Conservation (phyloP, 2,888 invertebrate genomes). For the Scelioninae gen. 1 region DNA sequence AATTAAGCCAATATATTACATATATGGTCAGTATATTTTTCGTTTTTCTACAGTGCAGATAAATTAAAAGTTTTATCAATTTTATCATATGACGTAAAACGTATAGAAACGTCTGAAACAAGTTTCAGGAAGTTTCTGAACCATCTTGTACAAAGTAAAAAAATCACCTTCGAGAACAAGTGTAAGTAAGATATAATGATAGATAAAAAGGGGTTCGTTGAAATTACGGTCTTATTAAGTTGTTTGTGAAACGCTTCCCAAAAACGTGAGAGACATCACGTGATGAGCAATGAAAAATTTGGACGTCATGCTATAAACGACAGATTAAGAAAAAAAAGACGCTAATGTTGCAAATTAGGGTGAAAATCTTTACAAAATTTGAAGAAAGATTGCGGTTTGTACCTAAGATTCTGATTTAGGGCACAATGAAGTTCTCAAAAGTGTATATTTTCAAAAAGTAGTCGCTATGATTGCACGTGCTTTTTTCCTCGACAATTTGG, state of each 20-base stretch:
- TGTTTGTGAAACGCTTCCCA: constrained; percentile 40
- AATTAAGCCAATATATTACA: too few species aligned
- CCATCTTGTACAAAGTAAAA: constrained; percentile 26
- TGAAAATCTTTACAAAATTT: constrained; percentile 12
- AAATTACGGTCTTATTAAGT: constrained; percentile 58
- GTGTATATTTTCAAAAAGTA: too few species aligned
- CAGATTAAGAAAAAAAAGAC: constrained; percentile 4
- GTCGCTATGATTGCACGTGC: too few species aligned
- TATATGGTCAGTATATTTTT: background rate
- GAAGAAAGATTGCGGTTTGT: background rate
- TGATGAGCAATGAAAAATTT: constrained; percentile 35
- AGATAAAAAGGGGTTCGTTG: constrained; percentile 49
- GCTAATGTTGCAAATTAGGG: constrained; percentile 27
- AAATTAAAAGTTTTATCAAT: too few species aligned
- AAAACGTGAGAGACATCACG: constrained; percentile 50
- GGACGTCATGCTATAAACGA: constrained; percentile 36
- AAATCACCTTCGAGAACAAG: constrained; percentile 15
- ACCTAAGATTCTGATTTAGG: background rate
- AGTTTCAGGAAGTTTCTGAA: constrained; percentile 12
- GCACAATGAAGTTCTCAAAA: too few species aligned
- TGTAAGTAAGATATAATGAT: constrained; percentile 43
- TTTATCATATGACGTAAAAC: background rate
- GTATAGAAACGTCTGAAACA: constrained; percentile 23
- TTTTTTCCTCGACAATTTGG: too few species aligned
- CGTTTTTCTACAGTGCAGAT: background rate